Evolutionary conservation across 2,888 invertebrate species (phyloP).

Genomic region (Amphiduros pacificus): DNA sequence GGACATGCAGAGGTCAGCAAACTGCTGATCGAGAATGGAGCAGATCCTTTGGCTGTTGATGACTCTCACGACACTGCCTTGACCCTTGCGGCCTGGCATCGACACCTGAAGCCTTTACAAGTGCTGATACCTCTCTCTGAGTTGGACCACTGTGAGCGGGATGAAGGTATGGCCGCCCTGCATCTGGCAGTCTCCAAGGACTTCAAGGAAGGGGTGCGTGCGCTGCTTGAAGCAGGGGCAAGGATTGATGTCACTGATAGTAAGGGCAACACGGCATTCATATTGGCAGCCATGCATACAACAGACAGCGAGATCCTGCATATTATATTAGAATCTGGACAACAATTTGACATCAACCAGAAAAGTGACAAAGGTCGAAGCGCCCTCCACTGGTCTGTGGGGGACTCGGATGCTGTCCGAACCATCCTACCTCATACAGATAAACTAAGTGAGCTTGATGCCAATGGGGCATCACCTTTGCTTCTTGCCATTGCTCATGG

Average conservation of each 20-base stretch:
- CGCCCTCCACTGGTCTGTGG: constrained; percentile 28
- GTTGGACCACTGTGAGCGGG: constrained; percentile 22
- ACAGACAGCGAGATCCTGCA: constrained; percentile 15
- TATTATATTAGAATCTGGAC: constrained; percentile 13
- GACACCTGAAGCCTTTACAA: constrained; percentile 11
- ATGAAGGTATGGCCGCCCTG: constrained; percentile 29
- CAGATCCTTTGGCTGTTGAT: constrained; percentile 13
- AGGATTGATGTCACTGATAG: constrained; percentile 11
- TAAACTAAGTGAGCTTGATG: constrained; percentile 18
- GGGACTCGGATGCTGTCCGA: constrained; percentile 18
- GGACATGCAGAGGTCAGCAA: constrained; percentile 13
- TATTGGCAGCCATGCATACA: constrained; percentile 23
- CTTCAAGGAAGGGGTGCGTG: constrained; percentile 12
- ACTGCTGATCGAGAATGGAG: constrained; percentile 13
- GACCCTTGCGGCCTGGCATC: constrained; percentile 24
- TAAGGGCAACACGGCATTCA: constrained; percentile 21
- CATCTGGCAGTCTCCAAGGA: constrained; percentile 24
- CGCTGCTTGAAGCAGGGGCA: constrained; percentile 22
- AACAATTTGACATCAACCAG: constrained; percentile 16
- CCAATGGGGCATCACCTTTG: constrained; percentile 26
- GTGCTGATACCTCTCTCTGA: constrained; percentile 24
- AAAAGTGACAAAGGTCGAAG: constrained; percentile 11
- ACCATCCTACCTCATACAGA: constrained; percentile 16
- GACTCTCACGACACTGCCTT: constrained; percentile 22
- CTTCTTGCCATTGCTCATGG: constrained; percentile 29